Base-by-base conservation (phyloP, 2,888 invertebrate species). In the Napeogenes sylphis region DNA sequence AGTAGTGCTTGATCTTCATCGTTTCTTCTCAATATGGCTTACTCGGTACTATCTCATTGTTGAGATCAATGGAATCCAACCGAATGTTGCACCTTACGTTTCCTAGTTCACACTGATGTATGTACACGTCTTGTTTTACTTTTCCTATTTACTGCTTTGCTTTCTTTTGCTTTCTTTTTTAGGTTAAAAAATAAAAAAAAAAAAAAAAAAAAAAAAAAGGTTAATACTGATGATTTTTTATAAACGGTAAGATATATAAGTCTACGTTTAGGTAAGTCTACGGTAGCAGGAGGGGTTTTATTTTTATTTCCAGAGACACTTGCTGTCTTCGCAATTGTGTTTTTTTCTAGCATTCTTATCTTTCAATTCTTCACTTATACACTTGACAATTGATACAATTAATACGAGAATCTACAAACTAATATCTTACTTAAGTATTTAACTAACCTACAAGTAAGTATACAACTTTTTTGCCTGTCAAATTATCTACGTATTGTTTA, bases 11-110 rank as follows among this genome's bases (percentile, higher is more conserved):
- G 93, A 93, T 83, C 92, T 95, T 83, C 95, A 95, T 89, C 94
- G 95, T 91, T 93, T 94, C 87, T 94, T 95, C 92, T 94, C 95
- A 79, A 92, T 95, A 88, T 93, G 93, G 91, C 92, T 93, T 83
- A 82, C 86, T 83, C 87, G 85, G 75, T 89, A 85, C 83, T 87
- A 83, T 84, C 70, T 73, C 61, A 70, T 72, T 70, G 75, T 85
- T 78, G 86, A 83, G 78, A 75, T 75, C 74, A 77, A 78, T 79
- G 83, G 81, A 82, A 78, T 74, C 71, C 79, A 82, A 77, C 80
- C 76, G 77, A 81, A 79, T 80, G 79, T 79, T 82, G 78, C 84
- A 81, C 82, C 80, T 82, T 85, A 77, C 79, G 78, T 86, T 84
- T 85, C 79, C 76, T 87, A 86, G 78, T 75, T 77, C 80, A 78